Evolutionary conservation across 1,140 invertebrate genomes (phyloP), one percentile per base, ranked within the genome.

Genomic region (Euura saliciscinereae): DNA sequence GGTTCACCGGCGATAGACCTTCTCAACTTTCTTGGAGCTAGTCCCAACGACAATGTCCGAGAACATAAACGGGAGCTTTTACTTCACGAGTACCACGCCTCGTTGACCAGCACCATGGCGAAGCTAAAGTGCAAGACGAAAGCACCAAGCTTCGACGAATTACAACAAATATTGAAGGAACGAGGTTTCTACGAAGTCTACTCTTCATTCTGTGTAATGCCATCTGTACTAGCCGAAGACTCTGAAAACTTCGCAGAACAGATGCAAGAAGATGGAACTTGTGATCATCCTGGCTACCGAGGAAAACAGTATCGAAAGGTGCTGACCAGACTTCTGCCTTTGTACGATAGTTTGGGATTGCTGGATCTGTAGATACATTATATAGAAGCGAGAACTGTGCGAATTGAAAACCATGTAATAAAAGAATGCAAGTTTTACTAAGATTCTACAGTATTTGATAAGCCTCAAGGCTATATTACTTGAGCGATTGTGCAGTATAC

Each of bases 1-100:
- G 66, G 75, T 2, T 78, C 83, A 10, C 79, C 81, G n/a, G 81
- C 78, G 1, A 43, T 80, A 4, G 86, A 87, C 70, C 72, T 88
- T 0, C 65, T 78, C 0, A 84, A 83, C 45, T 84, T 87, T 65
- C 44, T 80, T 11, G 73, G 74, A 71, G 77, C 77, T 1, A 79
- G 80, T 64, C 64, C 68, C 4, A 13, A 11, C 66, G 28, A 67
- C 5, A 6, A 67, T 10, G 66, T 67, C 3, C 28, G 43, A 10
- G 42, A 42, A 28, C 4, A 67, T 67, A 11, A 67, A 13, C 66
- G 66, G 4, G 28, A 67, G 28, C 28, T 67, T 11, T 42, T 67
- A 13, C 10, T 67, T 11, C 28, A 67, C 28, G 66, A 67, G 66
- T 67, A 67, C 28, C 28, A 28, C 43, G 43, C 11, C 13, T 13